A percentile compares a stretch with the other conserved stretches of the same genome.
Conservation (phyloP, 2,113 vertebrate genomes). For the Ibidorhyncha struthersii region DNA sequence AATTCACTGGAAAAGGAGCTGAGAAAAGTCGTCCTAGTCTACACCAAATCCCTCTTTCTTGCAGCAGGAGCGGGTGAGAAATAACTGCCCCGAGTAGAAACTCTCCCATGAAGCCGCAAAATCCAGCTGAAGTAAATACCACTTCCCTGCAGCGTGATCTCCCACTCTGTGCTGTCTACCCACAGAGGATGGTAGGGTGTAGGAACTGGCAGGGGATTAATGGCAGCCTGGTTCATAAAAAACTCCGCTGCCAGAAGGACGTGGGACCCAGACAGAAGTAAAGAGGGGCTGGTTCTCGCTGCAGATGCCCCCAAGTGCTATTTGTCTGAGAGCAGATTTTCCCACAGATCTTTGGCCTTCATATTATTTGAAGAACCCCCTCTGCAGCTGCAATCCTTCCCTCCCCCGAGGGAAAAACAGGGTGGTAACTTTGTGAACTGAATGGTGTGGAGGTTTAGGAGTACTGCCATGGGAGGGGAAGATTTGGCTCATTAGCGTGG, state of each 20-base stretch:
- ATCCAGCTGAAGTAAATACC: conserved; percentile 45
- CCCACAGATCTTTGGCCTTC: conserved; percentile 62
- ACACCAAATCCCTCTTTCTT: neutral
- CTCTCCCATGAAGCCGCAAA: conserved; percentile 29
- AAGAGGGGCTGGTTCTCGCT: conserved; percentile 57
- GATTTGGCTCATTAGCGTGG: conserved; percentile 69
- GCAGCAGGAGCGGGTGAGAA: neutral
- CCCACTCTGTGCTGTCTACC: conserved; percentile 45
- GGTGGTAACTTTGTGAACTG: conserved; percentile 68
- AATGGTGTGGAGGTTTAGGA: conserved; percentile 69
- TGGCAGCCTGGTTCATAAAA: conserved; percentile 48
- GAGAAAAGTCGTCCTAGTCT: neutral
- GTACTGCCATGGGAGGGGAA: conserved; percentile 67
- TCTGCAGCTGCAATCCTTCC: conserved; percentile 67
- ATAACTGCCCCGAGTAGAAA: neutral
- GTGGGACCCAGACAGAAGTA: conserved; percentile 61
- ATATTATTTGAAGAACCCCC: conserved; percentile 69
- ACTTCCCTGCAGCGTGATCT: conserved; percentile 54
- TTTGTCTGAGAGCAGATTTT: conserved; percentile 69
- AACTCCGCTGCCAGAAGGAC: conserved; percentile 45
- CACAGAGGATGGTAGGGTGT: conserved; percentile 53
- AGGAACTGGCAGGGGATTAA: conserved; percentile 60
- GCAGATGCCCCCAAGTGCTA: conserved; percentile 65
- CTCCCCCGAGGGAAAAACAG: conserved; percentile 64
- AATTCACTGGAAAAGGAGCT: neutral